Evolutionary conservation across 2,797 vertebrate species (phyloP), one percentile per base, ranked within the genome.

Genomic region (Lepus oiostolus): DNA sequence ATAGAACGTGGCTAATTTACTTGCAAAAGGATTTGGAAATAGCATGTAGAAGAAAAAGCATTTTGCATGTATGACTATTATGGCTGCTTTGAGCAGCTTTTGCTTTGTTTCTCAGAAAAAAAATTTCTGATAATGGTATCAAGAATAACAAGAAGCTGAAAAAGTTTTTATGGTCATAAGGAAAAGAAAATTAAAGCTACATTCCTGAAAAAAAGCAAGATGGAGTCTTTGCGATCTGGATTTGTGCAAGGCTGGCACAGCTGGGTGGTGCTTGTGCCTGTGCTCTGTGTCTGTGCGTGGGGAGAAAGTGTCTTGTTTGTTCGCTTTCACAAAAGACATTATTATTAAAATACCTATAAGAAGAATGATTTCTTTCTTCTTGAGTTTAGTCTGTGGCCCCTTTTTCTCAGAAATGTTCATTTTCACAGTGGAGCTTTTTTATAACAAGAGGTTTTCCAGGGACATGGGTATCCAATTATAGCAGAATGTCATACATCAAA

Each of bases 71-170:
- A 21, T 58, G 14, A 58, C 14, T 4, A 54, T 38, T 71, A 74
- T 10, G 47, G 72, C 28, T 87, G 42, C 32, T 81, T 85, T 85
- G 47, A 79, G 24, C 30, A 35, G 26, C 35, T 67, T 92, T 84
- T 91, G 77, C 58, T 85, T 58, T 87, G 60, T 85, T 91, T 85
- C 82, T 84, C 35, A 90, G 38, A 3, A 82, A 74, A 91, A 93
- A 87, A 68, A 79, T 26, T 21, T 76, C 70, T 13, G 54, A 35
- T n/a, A 26, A 92, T 30, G 13, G 63, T 81, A 81, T 83, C 84
- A 80, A 84, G 77, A 63, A 88, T 30, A 86, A 52, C 1, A 74
- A 62, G 63, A 85, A 80, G 35, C 32, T 62, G 54, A 72, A 58
- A 70, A 79, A 21, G 60, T 70, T 58, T 47, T 75, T 42, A 38